Conservation (phyloP, 2,888 invertebrate species). For the Dicyrtoma fusca region DNA sequence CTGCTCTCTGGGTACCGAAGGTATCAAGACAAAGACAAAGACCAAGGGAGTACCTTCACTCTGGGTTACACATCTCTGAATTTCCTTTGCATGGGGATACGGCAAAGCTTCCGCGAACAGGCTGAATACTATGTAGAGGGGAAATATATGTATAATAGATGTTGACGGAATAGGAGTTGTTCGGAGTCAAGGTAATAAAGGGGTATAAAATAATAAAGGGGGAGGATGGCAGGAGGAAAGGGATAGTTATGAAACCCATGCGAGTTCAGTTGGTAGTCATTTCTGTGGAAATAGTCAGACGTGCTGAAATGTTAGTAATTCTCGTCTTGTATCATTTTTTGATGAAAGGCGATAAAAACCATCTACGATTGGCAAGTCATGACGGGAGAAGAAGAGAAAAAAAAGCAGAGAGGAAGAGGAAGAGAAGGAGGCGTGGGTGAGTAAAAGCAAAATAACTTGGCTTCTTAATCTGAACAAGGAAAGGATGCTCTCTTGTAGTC, state of each 20-base stretch:
- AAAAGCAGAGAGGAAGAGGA: slow-evolving; percentile 1
- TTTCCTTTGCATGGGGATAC: too few species aligned
- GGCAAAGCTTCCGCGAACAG: too few species aligned
- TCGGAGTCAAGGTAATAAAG: slow-evolving; percentile 38
- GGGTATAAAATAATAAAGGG: slow-evolving; percentile 51
- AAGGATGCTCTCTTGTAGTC: slow-evolving; percentile 11
- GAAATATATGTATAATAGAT: slow-evolving; percentile 9
- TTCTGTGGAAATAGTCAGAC: slow-evolving; percentile 23
- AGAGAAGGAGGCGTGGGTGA: slow-evolving; percentile 24
- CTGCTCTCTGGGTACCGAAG: too few species aligned
- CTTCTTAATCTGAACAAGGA: slow-evolving; percentile 25
- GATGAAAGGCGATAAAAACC: slow-evolving; percentile 51
- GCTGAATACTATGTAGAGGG: too few species aligned
- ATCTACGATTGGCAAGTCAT: slow-evolving; percentile 12
- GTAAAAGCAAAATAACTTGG: slow-evolving; percentile 22
- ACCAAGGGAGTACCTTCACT: too few species aligned
- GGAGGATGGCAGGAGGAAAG: slow-evolving; percentile 23
- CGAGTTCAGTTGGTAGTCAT: slow-evolving; percentile 21
- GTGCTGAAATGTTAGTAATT: slow-evolving; percentile 48
- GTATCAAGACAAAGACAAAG: too few species aligned
- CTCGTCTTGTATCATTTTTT: slow-evolving; percentile 50
- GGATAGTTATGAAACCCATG: slow-evolving; percentile 24
- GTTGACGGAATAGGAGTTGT: neutral
- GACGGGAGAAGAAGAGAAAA: slow-evolving; percentile 20
- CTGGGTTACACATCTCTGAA: too few species aligned